Evolutionary conservation across 1,140 invertebrate species (phyloP), one percentile per base, ranked within the genome.

Genomic region (Pogonomyrmex barbatus): DNA sequence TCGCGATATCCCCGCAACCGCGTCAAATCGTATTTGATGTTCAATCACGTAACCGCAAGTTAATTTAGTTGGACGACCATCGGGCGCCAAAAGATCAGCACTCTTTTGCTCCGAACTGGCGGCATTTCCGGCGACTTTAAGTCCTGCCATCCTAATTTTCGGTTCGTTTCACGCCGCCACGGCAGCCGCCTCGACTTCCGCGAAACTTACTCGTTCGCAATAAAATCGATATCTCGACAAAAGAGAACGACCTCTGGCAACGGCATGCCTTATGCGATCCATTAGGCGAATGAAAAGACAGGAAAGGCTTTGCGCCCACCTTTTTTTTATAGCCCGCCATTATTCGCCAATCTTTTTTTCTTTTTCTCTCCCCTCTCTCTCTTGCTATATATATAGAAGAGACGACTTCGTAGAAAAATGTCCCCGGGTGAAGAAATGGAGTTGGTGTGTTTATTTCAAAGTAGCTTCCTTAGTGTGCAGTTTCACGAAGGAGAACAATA

Each of bases 211-310:
- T 39, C n/a, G 63, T 36, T 36, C 33, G 67, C 63, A 88, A 89
- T 88, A 88, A 89, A 88, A 86, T 86, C 87, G 82, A 88, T 89
- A 89, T 56, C 60, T 62, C 30, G 76, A 81, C 68, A 89, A 89
- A 88, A 79, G 83, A n/a, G 33, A 79, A 54, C 45, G 54, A 54
- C 73, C 62, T 65, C 54, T 50, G 77, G 33, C 56, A 68, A 67
- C 62, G 78, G 67, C 86, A 83, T 76, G 84, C 67, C 78, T 88
- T 84, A 88, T 87, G 84, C 75, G 86, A 85, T 89, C 88, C 81
- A 89, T 89, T 89, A 89, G 83, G 45, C 47, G 87, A 89, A 86
- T 89, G 82, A 89, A 89, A 88, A 88, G 75, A 85, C 52, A 76
- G 65, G 50, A 76, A 86, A 36, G 56, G 24, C 65, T 63, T 85